Evolutionary conservation across 2,888 invertebrate species (phyloP).

Genomic region (Thera britannica): DNA sequence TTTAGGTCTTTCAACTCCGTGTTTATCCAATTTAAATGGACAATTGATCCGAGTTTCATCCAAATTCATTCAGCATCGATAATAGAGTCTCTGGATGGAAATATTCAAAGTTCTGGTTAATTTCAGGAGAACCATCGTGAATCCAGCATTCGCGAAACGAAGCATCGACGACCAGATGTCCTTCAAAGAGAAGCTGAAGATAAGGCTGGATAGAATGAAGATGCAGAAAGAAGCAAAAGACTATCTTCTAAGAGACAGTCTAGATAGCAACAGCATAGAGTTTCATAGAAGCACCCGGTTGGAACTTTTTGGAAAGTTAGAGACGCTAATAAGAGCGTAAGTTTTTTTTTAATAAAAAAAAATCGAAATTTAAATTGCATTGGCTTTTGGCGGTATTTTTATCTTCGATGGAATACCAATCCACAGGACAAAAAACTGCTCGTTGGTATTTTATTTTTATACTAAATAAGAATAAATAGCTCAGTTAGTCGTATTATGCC

Average conservation of each 20-base stretch:
- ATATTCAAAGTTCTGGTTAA: not conserved
- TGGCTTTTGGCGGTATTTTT: too few species aligned
- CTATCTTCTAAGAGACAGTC: constrained; percentile 59
- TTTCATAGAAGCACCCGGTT: constrained; percentile 86
- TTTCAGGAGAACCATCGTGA: constrained; percentile 59
- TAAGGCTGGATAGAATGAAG: constrained; percentile 64
- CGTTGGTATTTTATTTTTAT: too few species aligned
- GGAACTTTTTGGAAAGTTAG: constrained; percentile 86
- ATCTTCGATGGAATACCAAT: too few species aligned
- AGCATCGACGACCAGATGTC: constrained; percentile 56
- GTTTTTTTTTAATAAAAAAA: not conserved
- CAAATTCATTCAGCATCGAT: too few species aligned
- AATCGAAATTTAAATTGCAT: too few species aligned
- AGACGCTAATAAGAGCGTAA: constrained; percentile 86
- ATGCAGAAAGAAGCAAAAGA: constrained; percentile 66
- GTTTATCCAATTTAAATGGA: too few species aligned
- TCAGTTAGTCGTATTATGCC: too few species aligned
- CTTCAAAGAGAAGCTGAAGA: constrained; percentile 69
- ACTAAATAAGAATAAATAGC: too few species aligned
- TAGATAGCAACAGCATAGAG: constrained; percentile 64
- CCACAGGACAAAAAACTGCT: too few species aligned
- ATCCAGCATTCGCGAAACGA: constrained; percentile 73
- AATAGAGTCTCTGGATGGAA: too few species aligned
- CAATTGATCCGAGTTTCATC: too few species aligned
- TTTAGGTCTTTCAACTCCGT: too few species aligned